Percentiles rank a stretch among this genome's conserved stretches.
These are phyloP conservation scores for Cinclus cinclus DNA, from an alignment of 2,113 vertebrate species.

Conservation along the genomic window DNA sequence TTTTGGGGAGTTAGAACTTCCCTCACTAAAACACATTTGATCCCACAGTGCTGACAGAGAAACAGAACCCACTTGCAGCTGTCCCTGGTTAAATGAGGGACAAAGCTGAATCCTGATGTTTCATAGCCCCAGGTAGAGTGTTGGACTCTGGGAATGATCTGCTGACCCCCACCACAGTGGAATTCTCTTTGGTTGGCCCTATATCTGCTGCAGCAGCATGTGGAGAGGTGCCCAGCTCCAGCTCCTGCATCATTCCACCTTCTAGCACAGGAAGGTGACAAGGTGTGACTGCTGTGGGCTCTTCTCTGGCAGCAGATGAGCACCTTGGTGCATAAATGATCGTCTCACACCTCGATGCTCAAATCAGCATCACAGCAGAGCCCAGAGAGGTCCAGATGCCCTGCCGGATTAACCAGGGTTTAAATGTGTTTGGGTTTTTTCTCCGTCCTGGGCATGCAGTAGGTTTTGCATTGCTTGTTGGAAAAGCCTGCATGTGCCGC, in stretches of 20 bases:
- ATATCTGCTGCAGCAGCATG: accelerated
- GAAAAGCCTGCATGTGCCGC: not conserved
- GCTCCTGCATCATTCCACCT: not conserved
- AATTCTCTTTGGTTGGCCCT: not conserved
- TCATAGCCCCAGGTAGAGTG: not conserved
- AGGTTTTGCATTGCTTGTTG: not conserved
- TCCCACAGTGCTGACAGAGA: accelerated
- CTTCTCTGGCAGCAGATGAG: not conserved
- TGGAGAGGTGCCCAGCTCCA: not conserved
- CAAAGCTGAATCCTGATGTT: not conserved
- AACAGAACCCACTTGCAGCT: not conserved
- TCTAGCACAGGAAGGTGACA: not conserved
- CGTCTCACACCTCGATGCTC: not conserved
- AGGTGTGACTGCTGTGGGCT: not conserved
- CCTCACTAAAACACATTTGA: not conserved
- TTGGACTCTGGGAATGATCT: not conserved
- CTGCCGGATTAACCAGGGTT: not conserved
- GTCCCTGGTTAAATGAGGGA: not conserved
- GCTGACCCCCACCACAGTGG: not conserved
- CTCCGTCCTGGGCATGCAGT: not conserved
- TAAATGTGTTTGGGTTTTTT: not conserved
- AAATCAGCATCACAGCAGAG: not conserved
- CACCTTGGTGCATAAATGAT: not conserved
- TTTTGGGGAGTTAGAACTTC: not conserved
- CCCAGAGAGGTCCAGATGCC: not conserved